phyloP scores from a whole-genome alignment of 2,797 vertebrate genomes.

The Telmatherina bonti region DNA sequence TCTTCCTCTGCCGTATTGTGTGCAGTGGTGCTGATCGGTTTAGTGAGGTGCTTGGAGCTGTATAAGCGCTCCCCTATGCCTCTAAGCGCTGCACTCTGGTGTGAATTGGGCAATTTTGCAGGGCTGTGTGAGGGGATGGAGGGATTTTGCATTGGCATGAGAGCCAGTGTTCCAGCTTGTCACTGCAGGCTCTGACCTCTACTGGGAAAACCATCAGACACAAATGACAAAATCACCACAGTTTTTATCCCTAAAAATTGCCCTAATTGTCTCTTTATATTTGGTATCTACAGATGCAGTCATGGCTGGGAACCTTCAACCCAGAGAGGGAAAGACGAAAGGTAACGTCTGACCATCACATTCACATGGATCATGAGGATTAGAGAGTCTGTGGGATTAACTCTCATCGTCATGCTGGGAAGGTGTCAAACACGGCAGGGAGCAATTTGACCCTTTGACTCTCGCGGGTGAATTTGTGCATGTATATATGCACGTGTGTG shows the following conservation, averaged over 20 bases:
- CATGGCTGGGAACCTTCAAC: conserved; percentile 86
- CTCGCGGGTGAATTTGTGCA: conserved; percentile 15
- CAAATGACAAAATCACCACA: conserved; percentile 14
- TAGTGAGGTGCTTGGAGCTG: conserved; percentile 42
- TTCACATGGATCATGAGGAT: conserved; percentile 56
- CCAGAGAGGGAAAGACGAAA: conserved; percentile 86
- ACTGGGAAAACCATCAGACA: conserved; percentile 22
- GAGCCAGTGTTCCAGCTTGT: conserved; percentile 38
- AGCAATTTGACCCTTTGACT: conserved; percentile 69
- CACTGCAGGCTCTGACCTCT: conserved; percentile 27
- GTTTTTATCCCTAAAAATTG: neutral
- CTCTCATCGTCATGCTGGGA: conserved; percentile 56
- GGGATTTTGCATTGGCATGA: conserved; percentile 38
- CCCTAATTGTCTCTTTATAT: conserved; percentile 37
- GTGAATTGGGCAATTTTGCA: conserved; percentile 54
- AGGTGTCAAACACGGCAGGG: conserved; percentile 63
- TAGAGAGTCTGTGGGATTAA: conserved; percentile 70
- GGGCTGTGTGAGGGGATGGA: conserved; percentile 24
- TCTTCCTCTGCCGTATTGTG: conserved; percentile 42
- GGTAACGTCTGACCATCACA: conserved; percentile 69
- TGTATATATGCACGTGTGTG: conserved; percentile 23
- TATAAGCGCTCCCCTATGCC: conserved; percentile 54
- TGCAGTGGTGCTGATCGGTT: conserved; percentile 56
- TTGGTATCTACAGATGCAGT: conserved; percentile 82
- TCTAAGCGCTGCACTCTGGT: conserved; percentile 41